Evolutionary conservation across 1,140 invertebrate genomes (phyloP).

Genomic region (Metopolophium dirhodum): DNA sequence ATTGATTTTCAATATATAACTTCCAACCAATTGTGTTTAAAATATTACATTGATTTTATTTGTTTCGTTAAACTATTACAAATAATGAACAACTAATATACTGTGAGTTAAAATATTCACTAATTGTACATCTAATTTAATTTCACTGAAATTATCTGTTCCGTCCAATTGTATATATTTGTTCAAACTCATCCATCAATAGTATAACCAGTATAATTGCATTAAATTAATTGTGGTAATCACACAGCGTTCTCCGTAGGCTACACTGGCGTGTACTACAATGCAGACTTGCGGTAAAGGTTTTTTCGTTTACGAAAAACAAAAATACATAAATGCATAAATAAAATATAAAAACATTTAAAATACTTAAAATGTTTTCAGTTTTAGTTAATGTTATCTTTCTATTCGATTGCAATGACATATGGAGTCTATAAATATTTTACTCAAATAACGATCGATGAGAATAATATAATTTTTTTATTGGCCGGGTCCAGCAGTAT

Average conservation of each 20-base stretch:
- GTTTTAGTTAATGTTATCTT: background rate
- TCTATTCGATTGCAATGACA: background rate
- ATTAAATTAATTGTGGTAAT: background rate
- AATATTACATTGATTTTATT: background rate
- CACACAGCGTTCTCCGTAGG: background rate
- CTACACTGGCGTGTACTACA: background rate
- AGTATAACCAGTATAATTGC: background rate
- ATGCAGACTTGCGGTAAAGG: background rate
- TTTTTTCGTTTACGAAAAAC: background rate
- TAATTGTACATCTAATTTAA: background rate
- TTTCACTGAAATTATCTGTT: background rate
- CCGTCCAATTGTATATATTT: background rate
- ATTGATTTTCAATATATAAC: background rate
- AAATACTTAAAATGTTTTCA: too few species aligned
- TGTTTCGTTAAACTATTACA: background rate
- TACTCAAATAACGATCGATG: background rate
- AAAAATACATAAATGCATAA: background rate
- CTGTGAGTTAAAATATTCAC: background rate
- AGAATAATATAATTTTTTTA: background rate
- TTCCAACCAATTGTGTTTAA: background rate
- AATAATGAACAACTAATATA: background rate
- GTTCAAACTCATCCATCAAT: background rate
- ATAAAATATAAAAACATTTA: background rate
- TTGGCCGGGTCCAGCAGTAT: fast-evolving
- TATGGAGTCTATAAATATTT: too few species aligned